Evolutionary conservation across 2,888 invertebrate genomes (phyloP).

Genomic region (Anodontia alba): DNA sequence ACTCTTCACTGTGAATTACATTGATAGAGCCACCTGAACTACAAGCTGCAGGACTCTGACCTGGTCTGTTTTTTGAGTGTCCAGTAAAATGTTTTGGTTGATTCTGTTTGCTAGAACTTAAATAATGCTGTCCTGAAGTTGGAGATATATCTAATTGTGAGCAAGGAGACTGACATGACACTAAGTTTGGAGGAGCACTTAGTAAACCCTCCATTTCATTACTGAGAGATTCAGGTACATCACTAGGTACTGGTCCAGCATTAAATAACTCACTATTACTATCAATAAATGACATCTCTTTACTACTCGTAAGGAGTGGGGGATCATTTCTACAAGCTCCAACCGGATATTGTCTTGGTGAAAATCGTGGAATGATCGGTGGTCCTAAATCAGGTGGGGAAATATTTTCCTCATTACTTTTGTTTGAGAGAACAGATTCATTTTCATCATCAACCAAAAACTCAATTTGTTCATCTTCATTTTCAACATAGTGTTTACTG

Average conservation of each 20-base stretch:
- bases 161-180: slow-evolving; percentile 56
- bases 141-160: slow-evolving; percentile 35
- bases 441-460: not conserved
- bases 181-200: slow-evolving; percentile 49
- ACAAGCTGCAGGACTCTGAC: slow-evolving; percentile 39
- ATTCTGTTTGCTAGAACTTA: not conserved
- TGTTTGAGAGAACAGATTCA: not conserved
- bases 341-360: slow-evolving; percentile 1
- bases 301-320: not conserved
- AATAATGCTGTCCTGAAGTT: not conserved
- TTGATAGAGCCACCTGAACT: slow-evolving; percentile 56
- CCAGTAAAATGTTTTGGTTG: slow-evolving; percentile 13
- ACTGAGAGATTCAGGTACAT: not conserved
- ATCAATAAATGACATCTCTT: not conserved
- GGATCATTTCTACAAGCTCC: not conserved
- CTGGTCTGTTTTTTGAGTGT: slow-evolving; percentile 10
- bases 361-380: slow-evolving; percentile 47
- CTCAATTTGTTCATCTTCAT: not conserved
- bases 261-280: not conserved
- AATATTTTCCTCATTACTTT: slow-evolving; percentile 18
- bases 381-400: slow-evolving; percentile 70
- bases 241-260: not conserved
- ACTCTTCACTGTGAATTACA: slow-evolving; percentile 66
- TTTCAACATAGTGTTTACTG: not conserved
- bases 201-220: slow-evolving; percentile 10